phyloP scores from a whole-genome alignment of 1,140 invertebrate species.

The Bombyx mandarina region DNA sequence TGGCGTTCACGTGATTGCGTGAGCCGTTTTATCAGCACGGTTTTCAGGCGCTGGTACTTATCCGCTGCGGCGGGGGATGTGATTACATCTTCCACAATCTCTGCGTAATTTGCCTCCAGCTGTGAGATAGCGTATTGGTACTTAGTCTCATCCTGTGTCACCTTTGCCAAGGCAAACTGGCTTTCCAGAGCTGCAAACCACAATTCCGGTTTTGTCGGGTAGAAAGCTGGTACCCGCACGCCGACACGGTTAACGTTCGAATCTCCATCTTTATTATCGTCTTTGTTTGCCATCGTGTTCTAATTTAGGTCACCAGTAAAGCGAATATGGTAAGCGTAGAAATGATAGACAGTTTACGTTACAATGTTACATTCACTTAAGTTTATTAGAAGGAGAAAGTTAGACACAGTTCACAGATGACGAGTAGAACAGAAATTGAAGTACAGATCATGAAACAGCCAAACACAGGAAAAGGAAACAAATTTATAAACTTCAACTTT shows the following conservation, averaged over 20 bases:
- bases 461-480: too few species aligned
- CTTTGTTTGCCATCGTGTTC: too few species aligned
- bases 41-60: not conserved
- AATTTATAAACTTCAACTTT: too few species aligned
- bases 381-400: too few species aligned
- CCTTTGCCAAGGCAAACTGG: not conserved
- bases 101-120: not conserved
- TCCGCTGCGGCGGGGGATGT: not conserved
- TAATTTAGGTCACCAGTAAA: too few species aligned
- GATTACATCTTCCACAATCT: not conserved
- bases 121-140: conserved; percentile 1
- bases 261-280: too few species aligned
- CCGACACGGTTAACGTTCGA: not conserved
- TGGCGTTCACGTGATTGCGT: not conserved
- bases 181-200: conserved; percentile 1
- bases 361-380: too few species aligned
- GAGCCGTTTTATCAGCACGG: not conserved
- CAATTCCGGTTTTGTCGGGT: not conserved
- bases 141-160: conserved; percentile 1
- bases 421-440: too few species aligned
- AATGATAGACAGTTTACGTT: too few species aligned
- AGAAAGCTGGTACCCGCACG: conserved; percentile 1
- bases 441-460: too few species aligned
- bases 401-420: too few species aligned
- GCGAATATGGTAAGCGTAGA: too few species aligned